Evolutionary conservation across 2,113 vertebrate genomes (phyloP).

Genomic region (Petrocephalus microphthalmus): DNA sequence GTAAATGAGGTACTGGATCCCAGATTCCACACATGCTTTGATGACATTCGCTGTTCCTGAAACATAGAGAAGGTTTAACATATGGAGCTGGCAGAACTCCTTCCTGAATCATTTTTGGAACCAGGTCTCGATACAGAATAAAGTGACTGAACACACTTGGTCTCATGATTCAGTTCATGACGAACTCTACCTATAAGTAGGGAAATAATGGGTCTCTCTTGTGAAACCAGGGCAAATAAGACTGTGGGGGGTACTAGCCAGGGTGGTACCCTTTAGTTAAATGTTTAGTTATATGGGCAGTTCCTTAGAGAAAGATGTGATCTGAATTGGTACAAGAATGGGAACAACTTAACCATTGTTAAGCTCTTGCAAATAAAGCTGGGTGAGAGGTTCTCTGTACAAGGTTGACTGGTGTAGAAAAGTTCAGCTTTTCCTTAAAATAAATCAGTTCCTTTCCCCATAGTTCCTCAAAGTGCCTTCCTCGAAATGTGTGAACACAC

Average conservation of each 20-base stretch:
- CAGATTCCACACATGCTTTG: constrained; percentile 65
- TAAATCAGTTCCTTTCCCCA: background rate
- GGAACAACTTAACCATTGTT: background rate
- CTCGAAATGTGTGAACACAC: background rate
- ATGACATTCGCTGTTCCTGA: constrained; percentile 75
- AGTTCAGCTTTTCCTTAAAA: background rate
- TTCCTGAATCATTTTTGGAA: background rate
- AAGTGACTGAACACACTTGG: background rate
- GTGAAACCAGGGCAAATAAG: background rate
- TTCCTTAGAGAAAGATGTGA: background rate
- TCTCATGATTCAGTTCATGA: background rate
- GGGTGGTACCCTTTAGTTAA: background rate
- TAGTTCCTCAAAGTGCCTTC: background rate
- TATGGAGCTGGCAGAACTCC: background rate
- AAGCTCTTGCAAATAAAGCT: background rate
- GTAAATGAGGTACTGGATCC: constrained; percentile 67
- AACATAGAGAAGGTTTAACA: constrained; percentile 2
- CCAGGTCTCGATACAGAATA: background rate
- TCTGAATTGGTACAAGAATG: background rate
- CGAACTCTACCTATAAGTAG: background rate
- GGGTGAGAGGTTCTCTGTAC: background rate
- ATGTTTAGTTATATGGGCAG: background rate
- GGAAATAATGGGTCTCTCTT: background rate
- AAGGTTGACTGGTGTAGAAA: background rate
- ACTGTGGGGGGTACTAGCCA: background rate